Evolutionary conservation across 2,888 invertebrate species (phyloP).

Genomic region (Pyralis farinalis): DNA sequence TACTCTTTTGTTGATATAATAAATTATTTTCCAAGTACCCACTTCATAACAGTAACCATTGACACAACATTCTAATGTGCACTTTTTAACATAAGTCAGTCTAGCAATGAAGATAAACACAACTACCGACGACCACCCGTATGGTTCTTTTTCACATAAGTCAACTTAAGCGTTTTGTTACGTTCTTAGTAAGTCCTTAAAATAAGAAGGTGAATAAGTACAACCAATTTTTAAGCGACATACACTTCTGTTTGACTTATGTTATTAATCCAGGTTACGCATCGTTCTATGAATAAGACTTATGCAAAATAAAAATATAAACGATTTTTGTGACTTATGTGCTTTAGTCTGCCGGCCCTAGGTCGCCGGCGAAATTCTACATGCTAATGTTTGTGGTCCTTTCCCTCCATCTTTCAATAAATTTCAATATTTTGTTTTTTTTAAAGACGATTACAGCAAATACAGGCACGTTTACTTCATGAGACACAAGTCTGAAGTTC

Average conservation of each 20-base stretch:
- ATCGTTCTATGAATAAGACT: background rate
- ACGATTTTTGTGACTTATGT: background rate
- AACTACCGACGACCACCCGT: constrained; percentile 3
- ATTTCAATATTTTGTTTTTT: no score
- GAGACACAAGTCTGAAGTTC: no score
- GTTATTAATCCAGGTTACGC: constrained; percentile 3
- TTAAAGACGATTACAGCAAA: no score
- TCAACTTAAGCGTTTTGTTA: background rate
- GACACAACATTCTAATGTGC: constrained; percentile 3
- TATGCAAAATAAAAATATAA: background rate
- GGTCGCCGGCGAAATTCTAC: no score
- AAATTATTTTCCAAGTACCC: constrained; percentile 2
- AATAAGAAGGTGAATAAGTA: constrained; percentile 3
- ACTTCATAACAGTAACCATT: constrained; percentile 3
- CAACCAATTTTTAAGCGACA: background rate
- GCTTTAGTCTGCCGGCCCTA: no score
- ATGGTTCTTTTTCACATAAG: constrained; percentile 4
- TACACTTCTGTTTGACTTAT: constrained; percentile 1
- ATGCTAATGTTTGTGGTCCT: no score
- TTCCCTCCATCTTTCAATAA: no score
- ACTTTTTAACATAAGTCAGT: constrained; percentile 3
- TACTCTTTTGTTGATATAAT: constrained; percentile 2
- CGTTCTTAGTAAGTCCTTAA: background rate
- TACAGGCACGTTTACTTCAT: no score
- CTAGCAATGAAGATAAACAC: background rate